Percentiles rank a stretch among this genome's conserved stretches.
phyloP scores from a whole-genome alignment of 1,140 invertebrate genomes.

The Papilio polyxenes region DNA sequence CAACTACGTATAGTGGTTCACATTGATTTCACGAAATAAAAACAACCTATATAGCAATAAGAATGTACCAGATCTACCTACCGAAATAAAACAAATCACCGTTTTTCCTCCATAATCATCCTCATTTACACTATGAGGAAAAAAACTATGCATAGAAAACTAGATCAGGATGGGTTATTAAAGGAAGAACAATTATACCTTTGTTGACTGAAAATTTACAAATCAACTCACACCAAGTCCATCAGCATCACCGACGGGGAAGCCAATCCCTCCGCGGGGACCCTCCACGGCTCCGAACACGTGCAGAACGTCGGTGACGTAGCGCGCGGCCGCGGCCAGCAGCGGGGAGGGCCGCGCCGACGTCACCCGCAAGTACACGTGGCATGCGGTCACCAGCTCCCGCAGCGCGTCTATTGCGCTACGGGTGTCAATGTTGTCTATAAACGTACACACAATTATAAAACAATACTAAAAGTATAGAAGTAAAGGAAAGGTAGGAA shows the following conservation, averaged over 20 bases:
- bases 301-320: conserved; percentile 92
- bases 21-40: background rate
- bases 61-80: too few relatives aligned
- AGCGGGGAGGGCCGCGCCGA: conserved; percentile 81
- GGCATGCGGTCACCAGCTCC: conserved; percentile 90
- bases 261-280: conserved; percentile 88
- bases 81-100: too few relatives aligned
- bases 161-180: too few relatives aligned
- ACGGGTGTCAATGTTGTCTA: conserved; percentile 97
- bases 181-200: too few relatives aligned
- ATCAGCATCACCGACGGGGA: conserved; percentile 82
- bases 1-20: conserved; percentile 70
- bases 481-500: too few relatives aligned
- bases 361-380: conserved; percentile 90
- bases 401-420: conserved; percentile 90
- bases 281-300: conserved; percentile 93
- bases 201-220: background rate
- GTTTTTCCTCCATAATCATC: too few relatives aligned
- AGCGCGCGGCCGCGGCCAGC: conserved; percentile 86
- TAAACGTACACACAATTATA: conserved; percentile 34
- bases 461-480: background rate
- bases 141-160: too few relatives aligned
- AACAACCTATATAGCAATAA: too few relatives aligned
- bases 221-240: conserved; percentile 80
- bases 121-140: too few relatives aligned